Conservation (phyloP, 2,888 invertebrate genomes). For the Anoplius nigerrimus region DNA sequence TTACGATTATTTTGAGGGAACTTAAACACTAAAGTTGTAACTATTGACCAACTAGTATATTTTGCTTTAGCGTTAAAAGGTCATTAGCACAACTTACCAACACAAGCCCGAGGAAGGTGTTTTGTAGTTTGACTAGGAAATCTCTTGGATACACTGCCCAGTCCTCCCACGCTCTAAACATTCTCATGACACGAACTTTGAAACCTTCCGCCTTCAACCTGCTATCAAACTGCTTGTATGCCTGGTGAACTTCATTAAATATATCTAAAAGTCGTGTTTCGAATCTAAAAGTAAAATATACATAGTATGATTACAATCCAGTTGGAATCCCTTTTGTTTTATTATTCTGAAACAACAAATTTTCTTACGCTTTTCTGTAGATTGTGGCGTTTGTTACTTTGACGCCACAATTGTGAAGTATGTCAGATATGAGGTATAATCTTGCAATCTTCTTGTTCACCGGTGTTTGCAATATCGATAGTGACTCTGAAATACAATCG, state of each 20-base stretch:
- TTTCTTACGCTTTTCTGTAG: constrained; percentile 88
- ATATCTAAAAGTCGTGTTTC: constrained; percentile 88
- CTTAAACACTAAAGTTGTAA: background rate
- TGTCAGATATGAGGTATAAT: constrained; percentile 96
- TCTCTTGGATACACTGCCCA: constrained; percentile 97
- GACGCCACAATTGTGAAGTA: constrained; percentile 96
- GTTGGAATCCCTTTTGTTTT: background rate
- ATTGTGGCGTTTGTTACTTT: constrained; percentile 97
- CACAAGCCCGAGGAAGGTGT: constrained; percentile 90
- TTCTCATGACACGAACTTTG: constrained; percentile 90
- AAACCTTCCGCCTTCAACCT: constrained; percentile 97
- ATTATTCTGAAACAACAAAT: constrained; percentile 10
- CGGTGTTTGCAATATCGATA: constrained; percentile 86
- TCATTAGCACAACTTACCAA: constrained; percentile 53
- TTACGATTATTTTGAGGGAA: too few species aligned
- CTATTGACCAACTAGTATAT: background rate
- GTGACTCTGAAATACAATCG: constrained; percentile 91
- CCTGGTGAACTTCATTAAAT: constrained; percentile 84
- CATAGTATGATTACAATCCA: constrained; percentile 9
- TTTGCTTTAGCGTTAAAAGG: background rate
- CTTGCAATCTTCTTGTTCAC: constrained; percentile 93
- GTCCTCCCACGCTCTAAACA: constrained; percentile 98
- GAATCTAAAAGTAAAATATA: constrained; percentile 78
- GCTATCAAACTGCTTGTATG: constrained; percentile 86
- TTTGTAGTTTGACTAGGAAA: constrained; percentile 90